Conservation (phyloP, 1,140 invertebrate genomes). For the Conus ventricosus region DNA sequence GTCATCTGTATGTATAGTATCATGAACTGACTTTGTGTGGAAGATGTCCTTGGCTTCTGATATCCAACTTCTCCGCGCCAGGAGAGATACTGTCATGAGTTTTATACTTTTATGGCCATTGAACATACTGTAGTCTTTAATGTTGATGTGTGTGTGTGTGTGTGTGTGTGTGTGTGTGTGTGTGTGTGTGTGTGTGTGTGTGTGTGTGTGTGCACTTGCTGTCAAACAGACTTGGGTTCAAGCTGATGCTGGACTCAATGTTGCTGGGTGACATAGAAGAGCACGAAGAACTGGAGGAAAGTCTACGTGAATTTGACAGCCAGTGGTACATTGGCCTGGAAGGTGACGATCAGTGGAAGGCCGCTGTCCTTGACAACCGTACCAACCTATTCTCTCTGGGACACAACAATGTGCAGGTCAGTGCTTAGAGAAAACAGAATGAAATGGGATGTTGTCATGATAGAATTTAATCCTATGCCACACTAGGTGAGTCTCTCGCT, state of each 20-base stretch:
- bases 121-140: too few relatives aligned
- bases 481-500: too few relatives aligned
- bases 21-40: too few relatives aligned
- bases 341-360: conserved; percentile 71
- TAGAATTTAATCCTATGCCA: neutral
- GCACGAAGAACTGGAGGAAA: conserved; percentile 72
- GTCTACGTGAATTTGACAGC: conserved; percentile 72
- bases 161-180: neutral
- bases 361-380: conserved; percentile 70
- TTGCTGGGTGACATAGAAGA: conserved; percentile 72
- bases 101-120: too few relatives aligned
- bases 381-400: conserved; percentile 75
- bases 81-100: too few relatives aligned
- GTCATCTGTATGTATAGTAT: too few relatives aligned
- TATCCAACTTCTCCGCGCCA: too few relatives aligned
- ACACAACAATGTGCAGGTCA: conserved; percentile 71
- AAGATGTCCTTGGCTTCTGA: too few relatives aligned
- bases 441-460: neutral
- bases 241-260: conserved; percentile 76
- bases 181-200: neutral
- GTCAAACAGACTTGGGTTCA: conserved; percentile 73
- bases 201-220: neutral
- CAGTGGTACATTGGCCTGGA: conserved; percentile 77
- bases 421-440: neutral
- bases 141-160: too few relatives aligned